phyloP scores from a whole-genome alignment of 2,888 invertebrate species.

The Mimumesa dahlbomi region DNA sequence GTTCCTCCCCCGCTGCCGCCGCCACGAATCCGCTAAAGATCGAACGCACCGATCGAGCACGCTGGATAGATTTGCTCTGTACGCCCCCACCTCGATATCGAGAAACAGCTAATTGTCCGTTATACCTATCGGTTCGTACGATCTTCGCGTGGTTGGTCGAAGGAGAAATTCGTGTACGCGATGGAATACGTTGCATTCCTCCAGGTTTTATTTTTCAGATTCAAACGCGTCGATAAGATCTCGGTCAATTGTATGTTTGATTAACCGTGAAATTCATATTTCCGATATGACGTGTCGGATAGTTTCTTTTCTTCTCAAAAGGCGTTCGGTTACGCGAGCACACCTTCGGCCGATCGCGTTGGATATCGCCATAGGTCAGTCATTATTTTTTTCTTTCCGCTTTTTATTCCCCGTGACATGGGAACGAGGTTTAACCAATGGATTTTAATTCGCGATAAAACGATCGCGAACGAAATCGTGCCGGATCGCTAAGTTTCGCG shows the following conservation, averaged over 20 bases:
- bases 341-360: constrained; percentile 7
- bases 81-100: constrained; percentile 64
- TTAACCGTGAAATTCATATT: constrained; percentile 52
- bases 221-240: background rate
- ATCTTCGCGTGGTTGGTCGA: constrained; percentile 48
- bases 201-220: constrained; percentile 21
- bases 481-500: background rate
- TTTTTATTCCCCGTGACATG: too few relatives aligned
- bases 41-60: constrained; percentile 53
- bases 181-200: constrained; percentile 25
- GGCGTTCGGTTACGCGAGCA: too few relatives aligned
- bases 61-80: constrained; percentile 54
- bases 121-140: constrained; percentile 48
- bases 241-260: constrained; percentile 34
- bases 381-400: too few relatives aligned
- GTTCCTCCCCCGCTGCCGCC: background rate
- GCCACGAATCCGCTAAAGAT: constrained; percentile 36
- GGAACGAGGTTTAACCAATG: too few relatives aligned
- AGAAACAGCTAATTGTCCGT: constrained; percentile 64
- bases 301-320: constrained; percentile 1
- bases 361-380: constrained; percentile 1
- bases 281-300: constrained; percentile 22
- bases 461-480: background rate
- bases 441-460: background rate
- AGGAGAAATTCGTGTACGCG: constrained; percentile 44